These are phyloP conservation scores for Enteromius treurensis DNA, from an alignment of 2,797 vertebrate genomes.

Conservation along the genomic window DNA sequence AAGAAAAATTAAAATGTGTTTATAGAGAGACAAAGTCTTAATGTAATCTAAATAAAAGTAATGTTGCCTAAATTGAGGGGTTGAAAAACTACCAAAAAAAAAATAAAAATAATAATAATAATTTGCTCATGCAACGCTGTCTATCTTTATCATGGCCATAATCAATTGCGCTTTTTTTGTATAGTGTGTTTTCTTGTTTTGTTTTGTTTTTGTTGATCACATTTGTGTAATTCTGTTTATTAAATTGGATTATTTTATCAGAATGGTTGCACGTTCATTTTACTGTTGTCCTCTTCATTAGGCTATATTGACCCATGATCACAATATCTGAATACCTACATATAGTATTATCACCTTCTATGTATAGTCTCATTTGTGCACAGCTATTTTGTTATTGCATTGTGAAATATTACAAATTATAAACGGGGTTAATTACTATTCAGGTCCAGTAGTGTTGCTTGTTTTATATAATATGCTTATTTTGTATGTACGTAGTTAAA, in stretches of 20 bases:
- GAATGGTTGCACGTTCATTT: not conserved
- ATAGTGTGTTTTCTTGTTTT: conserved; percentile 26
- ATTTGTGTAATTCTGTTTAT: conserved; percentile 54
- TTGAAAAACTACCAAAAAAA: conserved; percentile 9
- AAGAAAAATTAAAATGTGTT: conserved; percentile 27
- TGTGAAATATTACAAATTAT: not conserved
- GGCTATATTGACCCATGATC: not conserved
- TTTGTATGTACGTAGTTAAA: too few species aligned
- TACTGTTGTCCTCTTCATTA: not conserved
- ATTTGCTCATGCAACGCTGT: not conserved
- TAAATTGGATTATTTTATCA: conserved; percentile 54
- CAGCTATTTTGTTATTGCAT: not conserved
- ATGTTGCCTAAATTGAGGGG: conserved; percentile 19
- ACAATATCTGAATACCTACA: not conserved
- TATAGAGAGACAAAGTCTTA: conserved; percentile 26
- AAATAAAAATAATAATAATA: not conserved
- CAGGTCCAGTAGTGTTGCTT: not conserved
- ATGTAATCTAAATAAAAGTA: conserved; percentile 37
- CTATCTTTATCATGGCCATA: conserved; percentile 23
- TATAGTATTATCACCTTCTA: not conserved
- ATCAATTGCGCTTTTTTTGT: conserved; percentile 27
- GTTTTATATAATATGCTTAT: not conserved
- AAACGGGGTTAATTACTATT: not conserved
- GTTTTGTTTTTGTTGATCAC: conserved; percentile 35
- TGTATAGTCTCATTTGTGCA: not conserved